These are phyloP conservation scores for Lycaon pictus DNA, from an alignment of 2,113 vertebrate genomes.

Conservation along the genomic window DNA sequence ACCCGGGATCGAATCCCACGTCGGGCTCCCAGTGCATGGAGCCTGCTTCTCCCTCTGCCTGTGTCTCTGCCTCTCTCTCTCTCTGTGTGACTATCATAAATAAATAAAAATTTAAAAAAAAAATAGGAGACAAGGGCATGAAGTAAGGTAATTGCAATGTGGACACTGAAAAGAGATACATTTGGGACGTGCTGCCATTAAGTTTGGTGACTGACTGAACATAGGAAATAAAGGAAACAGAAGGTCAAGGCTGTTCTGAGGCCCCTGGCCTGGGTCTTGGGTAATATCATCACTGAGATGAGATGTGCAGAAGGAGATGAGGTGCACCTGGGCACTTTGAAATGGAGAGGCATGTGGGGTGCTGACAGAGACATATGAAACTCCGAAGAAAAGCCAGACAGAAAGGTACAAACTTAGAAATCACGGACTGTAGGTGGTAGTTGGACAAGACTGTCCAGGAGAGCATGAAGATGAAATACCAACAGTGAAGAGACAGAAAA, in stretches of 20 bases:
- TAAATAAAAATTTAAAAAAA: no score
- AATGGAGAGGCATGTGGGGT: neutral
- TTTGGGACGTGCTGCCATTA: neutral
- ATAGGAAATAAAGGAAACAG: neutral
- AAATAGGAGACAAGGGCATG: neutral
- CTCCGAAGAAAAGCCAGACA: neutral
- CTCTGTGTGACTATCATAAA: no score
- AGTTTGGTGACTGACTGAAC: neutral
- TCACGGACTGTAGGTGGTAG: neutral
- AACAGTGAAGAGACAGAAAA: neutral
- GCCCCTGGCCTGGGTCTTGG: neutral
- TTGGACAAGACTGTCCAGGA: neutral
- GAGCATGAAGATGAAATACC: neutral
- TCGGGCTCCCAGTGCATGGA: no score
- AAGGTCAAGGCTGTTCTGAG: neutral
- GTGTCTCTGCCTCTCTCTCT: no score
- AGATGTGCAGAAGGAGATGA: neutral
- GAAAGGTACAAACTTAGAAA: neutral
- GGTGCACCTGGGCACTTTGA: neutral
- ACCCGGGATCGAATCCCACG: no score
- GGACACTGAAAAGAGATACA: neutral
- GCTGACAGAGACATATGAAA: no score
- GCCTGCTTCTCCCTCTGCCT: no score
- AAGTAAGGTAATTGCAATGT: neutral
- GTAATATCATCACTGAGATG: neutral